Percentiles rank a stretch among this genome's conserved stretches.
phyloP scores from a whole-genome alignment of 2,797 vertebrate species.

The Sebastolobus alascanus region DNA sequence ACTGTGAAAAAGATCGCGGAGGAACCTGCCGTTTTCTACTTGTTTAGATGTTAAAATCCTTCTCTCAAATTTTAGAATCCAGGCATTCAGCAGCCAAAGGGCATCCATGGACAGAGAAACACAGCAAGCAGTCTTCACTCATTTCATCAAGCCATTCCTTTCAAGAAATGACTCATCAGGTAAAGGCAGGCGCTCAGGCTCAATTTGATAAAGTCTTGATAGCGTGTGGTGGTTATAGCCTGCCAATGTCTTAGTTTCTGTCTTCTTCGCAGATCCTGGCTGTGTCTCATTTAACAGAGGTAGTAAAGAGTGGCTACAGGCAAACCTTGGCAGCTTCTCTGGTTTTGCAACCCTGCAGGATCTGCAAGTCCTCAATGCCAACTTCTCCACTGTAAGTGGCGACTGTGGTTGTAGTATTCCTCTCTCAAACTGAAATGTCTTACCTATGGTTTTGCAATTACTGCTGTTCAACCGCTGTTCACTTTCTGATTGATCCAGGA shows the following conservation, averaged over 20 bases:
- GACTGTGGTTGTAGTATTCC: neutral
- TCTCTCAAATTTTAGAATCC: conserved; percentile 36
- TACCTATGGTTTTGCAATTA: neutral
- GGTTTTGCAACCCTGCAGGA: conserved; percentile 50
- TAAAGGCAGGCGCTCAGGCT: conserved; percentile 6
- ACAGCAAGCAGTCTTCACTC: conserved; percentile 19
- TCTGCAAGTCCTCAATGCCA: conserved; percentile 52
- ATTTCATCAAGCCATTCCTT: conserved; percentile 46
- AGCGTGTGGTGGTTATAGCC: too few species aligned
- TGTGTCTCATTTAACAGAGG: conserved; percentile 50
- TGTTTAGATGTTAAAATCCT: neutral
- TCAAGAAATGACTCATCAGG: conserved; percentile 63
- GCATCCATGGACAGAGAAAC: conserved; percentile 32
- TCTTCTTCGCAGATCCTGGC: conserved; percentile 60
- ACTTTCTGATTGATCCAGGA: neutral
- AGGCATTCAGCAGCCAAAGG: conserved; percentile 25
- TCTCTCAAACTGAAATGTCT: neutral
- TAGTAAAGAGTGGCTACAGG: conserved; percentile 57
- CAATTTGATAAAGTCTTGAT: neutral
- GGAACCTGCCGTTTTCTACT: neutral
- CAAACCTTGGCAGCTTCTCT: conserved; percentile 66
- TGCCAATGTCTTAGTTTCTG: neutral
- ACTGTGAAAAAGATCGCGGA: neutral
- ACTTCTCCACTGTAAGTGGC: conserved; percentile 66
- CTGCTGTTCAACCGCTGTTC: neutral